Percentiles rank a stretch among this genome's conserved stretches.
phyloP scores from a whole-genome alignment of 2,113 vertebrate genomes.

The Cryptotis parvus region DNA sequence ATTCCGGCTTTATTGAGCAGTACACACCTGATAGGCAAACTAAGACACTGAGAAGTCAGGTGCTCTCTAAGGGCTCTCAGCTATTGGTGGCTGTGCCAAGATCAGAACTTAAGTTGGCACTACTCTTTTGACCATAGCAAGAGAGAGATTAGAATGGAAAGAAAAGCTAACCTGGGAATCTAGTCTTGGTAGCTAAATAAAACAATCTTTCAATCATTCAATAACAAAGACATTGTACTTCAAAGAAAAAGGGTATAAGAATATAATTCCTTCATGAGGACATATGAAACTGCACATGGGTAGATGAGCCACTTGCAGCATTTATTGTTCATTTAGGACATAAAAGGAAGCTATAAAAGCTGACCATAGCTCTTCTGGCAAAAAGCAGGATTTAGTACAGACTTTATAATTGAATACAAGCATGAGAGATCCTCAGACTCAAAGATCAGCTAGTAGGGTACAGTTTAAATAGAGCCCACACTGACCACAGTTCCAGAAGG shows the following conservation, averaged over 20 bases:
- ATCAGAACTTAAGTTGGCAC: neutral
- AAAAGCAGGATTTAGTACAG: constrained; percentile 68
- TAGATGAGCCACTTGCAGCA: constrained; percentile 29
- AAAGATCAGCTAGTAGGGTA: constrained; percentile 65
- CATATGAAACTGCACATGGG: neutral
- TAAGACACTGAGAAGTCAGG: constrained; percentile 17
- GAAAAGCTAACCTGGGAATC: constrained; percentile 15
- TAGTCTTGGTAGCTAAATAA: neutral
- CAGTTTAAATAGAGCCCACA: constrained; percentile 40
- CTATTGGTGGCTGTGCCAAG: neutral
- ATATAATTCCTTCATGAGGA: neutral
- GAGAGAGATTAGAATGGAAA: constrained; percentile 25
- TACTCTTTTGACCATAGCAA: constrained; percentile 3
- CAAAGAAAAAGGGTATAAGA: constrained; percentile 47
- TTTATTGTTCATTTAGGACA: constrained; percentile 56
- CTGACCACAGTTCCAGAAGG: constrained; percentile 60
- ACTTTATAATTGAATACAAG: constrained; percentile 68
- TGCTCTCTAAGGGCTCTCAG: constrained; percentile 29
- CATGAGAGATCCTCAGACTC: constrained; percentile 61
- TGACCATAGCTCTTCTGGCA: constrained; percentile 64
- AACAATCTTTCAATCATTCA: constrained; percentile 55
- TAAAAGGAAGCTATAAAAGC: constrained; percentile 70
- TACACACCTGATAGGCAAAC: neutral
- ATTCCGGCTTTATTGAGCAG: neutral
- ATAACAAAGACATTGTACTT: constrained; percentile 44